Evolutionary conservation across 2,113 vertebrate genomes (phyloP).

Genomic region (Aphyosemion australe): DNA sequence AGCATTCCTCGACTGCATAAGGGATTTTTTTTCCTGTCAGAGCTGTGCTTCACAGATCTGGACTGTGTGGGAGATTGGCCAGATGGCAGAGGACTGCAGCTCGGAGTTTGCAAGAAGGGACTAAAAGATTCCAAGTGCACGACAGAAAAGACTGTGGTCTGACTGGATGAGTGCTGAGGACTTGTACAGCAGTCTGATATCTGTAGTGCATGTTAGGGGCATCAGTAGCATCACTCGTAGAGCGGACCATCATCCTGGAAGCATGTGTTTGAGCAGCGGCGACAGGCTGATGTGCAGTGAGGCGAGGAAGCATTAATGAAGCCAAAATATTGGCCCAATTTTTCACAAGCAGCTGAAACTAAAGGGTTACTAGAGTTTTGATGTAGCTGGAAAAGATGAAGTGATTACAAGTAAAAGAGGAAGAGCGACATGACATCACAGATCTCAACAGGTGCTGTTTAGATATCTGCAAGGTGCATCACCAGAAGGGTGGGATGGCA

Average conservation of each 20-base stretch:
- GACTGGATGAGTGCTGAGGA: slow-evolving; percentile 18
- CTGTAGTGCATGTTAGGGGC: slow-evolving; percentile 7
- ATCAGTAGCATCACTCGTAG: background rate
- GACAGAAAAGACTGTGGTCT: slow-evolving; percentile 41
- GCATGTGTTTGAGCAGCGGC: background rate
- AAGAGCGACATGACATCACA: too few species aligned
- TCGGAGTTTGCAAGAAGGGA: slow-evolving; percentile 52
- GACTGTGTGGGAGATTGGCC: slow-evolving; percentile 66
- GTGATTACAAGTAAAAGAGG: too few species aligned
- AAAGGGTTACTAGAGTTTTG: background rate
- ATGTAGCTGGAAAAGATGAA: background rate
- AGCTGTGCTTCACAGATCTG: slow-evolving; percentile 64
- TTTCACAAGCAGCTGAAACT: background rate
- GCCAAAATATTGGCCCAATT: background rate
- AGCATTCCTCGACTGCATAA: slow-evolving; percentile 31
- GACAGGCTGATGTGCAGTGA: background rate
- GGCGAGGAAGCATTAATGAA: background rate
- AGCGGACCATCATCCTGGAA: background rate
- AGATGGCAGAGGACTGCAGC: slow-evolving; percentile 65
- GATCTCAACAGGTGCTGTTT: too few species aligned
- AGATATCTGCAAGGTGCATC: too few species aligned
- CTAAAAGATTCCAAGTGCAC: slow-evolving; percentile 40
- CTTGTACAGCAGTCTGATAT: slow-evolving; percentile 9
- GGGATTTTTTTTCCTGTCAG: slow-evolving; percentile 49
- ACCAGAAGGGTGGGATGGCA: too few species aligned